Conservation (phyloP, 1,140 invertebrate species). For the Meloidogyne chitwoodi region DNA sequence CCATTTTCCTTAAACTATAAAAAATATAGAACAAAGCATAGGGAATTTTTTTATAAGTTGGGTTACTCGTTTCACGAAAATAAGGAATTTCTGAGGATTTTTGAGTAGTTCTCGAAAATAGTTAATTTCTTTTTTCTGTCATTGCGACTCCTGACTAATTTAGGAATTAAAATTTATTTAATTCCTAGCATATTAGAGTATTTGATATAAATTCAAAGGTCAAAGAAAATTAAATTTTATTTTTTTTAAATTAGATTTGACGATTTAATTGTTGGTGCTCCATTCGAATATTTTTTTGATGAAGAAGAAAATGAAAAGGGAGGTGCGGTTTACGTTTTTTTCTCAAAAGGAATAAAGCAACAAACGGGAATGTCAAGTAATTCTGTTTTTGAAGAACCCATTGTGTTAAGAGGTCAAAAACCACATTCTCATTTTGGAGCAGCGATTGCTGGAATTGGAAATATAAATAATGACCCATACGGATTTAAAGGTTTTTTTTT, state of each 20-base stretch:
- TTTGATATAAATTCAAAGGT: too few relatives aligned
- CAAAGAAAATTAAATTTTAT: too few relatives aligned
- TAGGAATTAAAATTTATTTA: too few relatives aligned
- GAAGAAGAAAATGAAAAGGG: conserved; percentile 63
- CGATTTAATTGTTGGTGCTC: conserved; percentile 82
- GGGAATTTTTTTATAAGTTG: too few relatives aligned
- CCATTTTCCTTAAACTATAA: too few relatives aligned
- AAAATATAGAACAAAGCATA: too few relatives aligned
- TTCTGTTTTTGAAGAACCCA: conserved; percentile 45
- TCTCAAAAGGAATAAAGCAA: conserved; percentile 63
- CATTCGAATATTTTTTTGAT: conserved; percentile 74
- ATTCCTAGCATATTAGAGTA: too few relatives aligned
- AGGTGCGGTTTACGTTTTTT: conserved; percentile 83
- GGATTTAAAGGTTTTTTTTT: conserved; percentile 27
- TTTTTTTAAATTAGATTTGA: conserved; percentile 67
- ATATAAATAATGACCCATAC: conserved; percentile 83
- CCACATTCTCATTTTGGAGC: conserved; percentile 63
- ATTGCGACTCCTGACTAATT: too few relatives aligned
- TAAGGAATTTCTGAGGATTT: too few relatives aligned
- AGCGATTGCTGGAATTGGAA: conserved; percentile 77
- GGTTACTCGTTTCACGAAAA: too few relatives aligned
- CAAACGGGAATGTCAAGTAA: conserved; percentile 8
- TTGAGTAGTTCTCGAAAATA: too few relatives aligned
- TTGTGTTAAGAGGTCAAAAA: conserved; percentile 38
- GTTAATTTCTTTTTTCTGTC: too few relatives aligned